phyloP scores from a whole-genome alignment of 2,888 invertebrate species.

The Lamellibrachia columna region DNA sequence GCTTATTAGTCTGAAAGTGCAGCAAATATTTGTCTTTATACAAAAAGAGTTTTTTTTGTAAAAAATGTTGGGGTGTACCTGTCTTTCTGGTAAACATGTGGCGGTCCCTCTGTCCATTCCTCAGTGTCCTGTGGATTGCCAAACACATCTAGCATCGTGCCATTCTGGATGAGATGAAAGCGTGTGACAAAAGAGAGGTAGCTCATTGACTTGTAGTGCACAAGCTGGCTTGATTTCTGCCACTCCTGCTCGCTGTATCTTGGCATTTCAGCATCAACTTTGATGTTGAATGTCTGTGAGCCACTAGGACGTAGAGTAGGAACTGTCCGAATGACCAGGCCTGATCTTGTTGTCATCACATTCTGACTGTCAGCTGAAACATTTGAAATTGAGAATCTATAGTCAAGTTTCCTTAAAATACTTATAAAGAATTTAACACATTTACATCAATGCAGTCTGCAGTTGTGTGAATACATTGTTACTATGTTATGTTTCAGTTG shows the following conservation, averaged over 20 bases:
- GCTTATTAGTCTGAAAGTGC: too few relatives aligned
- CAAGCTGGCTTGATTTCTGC: constrained; percentile 16
- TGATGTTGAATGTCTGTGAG: background rate
- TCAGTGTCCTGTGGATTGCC: constrained; percentile 26
- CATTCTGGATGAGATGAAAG: constrained; percentile 46
- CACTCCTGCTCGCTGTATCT: constrained; percentile 9
- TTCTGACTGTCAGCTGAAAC: constrained; percentile 48
- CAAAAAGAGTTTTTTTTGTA: too few relatives aligned
- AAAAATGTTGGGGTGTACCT: background rate
- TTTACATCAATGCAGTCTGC: background rate
- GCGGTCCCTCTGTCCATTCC: background rate
- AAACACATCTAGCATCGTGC: constrained; percentile 45
- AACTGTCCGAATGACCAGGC: constrained; percentile 46
- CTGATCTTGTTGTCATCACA: constrained; percentile 57
- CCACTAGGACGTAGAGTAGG: constrained; percentile 20
- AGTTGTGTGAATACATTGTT: background rate
- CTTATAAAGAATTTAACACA: background rate
- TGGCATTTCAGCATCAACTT: background rate
- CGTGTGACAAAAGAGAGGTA: constrained; percentile 54
- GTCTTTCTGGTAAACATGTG: constrained; percentile 19
- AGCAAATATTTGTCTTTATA: too few relatives aligned
- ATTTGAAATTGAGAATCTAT: background rate
- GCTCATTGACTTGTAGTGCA: constrained; percentile 46
- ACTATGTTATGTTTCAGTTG: background rate
- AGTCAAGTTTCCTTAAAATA: background rate